phyloP scores from a whole-genome alignment of 2,888 invertebrate genomes.

The Drosophila neonasuta region DNA sequence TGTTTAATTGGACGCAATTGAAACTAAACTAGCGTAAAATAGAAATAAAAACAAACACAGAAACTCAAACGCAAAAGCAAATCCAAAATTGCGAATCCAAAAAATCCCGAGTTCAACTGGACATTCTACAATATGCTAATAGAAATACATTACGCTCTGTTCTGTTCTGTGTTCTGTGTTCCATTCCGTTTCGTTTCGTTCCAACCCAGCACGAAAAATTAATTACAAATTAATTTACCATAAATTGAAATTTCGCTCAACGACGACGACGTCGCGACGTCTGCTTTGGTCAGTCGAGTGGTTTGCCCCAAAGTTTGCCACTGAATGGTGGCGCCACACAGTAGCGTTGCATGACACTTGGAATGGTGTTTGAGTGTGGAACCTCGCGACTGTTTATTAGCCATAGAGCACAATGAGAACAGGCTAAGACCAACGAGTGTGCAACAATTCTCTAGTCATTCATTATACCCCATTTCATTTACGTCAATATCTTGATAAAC shows the following conservation, averaged over 20 bases:
- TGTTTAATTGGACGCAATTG: constrained; percentile 78
- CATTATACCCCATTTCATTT: too few relatives aligned
- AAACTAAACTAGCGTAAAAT: constrained; percentile 77
- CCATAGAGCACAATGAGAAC: constrained; percentile 7
- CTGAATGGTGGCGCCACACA: neutral
- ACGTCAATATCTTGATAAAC: too few relatives aligned
- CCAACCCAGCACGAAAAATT: constrained; percentile 58
- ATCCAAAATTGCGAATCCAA: neutral
- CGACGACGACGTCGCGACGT: constrained; percentile 10
- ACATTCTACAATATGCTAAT: constrained; percentile 34
- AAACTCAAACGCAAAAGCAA: constrained; percentile 33
- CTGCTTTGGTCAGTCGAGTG: constrained; percentile 45
- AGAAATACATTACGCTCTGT: constrained; percentile 35
- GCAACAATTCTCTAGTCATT: too few relatives aligned
- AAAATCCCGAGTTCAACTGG: constrained; percentile 10
- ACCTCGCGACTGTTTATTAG: constrained; percentile 44
- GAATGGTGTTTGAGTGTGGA: constrained; percentile 8
- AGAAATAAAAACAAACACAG: constrained; percentile 56
- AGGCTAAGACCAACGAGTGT: neutral
- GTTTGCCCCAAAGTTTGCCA: constrained; percentile 35
- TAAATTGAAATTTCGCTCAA: constrained; percentile 60
- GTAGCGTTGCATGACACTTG: too few relatives aligned
- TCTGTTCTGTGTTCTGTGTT: constrained; percentile 13
- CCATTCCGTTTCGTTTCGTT: constrained; percentile 12
- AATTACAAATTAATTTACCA: constrained; percentile 79